These are phyloP conservation scores for Gavialis gangeticus DNA, from an alignment of 2,113 vertebrate species.

Conservation along the genomic window DNA sequence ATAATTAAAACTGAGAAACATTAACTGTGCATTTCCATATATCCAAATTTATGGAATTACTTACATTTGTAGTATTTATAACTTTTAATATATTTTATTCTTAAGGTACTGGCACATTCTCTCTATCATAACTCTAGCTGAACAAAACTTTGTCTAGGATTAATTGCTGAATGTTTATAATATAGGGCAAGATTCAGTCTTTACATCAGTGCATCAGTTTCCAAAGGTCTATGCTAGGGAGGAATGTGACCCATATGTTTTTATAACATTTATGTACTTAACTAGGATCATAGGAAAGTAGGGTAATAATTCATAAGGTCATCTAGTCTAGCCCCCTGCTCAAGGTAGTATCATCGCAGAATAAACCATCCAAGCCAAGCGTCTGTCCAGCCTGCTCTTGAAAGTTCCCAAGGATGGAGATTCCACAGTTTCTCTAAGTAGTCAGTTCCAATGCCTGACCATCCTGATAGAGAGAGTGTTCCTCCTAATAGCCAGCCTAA, in stretches of 20 bases:
- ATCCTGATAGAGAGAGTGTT: too few relatives aligned
- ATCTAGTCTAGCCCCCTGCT: too few relatives aligned
- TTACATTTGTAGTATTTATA: neutral
- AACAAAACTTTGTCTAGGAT: neutral
- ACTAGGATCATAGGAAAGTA: too few relatives aligned
- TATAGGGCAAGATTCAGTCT: neutral
- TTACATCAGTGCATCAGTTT: neutral
- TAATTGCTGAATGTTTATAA: neutral
- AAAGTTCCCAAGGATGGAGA: too few relatives aligned
- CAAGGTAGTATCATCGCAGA: too few relatives aligned
- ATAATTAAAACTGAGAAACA: neutral
- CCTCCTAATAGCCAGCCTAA: too few relatives aligned
- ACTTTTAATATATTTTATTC: neutral
- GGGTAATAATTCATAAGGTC: too few relatives aligned
- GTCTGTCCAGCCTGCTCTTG: too few relatives aligned
- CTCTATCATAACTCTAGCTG: neutral
- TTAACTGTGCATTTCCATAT: neutral
- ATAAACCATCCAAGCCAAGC: neutral
- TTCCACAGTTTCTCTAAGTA: too few relatives aligned
- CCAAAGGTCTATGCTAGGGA: neutral
- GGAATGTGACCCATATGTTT: neutral
- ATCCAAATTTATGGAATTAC: neutral
- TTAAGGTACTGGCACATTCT: neutral
- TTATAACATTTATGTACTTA: neutral
- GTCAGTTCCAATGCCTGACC: too few relatives aligned